These are phyloP conservation scores for Mizuhopecten yessoensis DNA, from an alignment of 1,140 invertebrate genomes.

Conservation along the genomic window DNA sequence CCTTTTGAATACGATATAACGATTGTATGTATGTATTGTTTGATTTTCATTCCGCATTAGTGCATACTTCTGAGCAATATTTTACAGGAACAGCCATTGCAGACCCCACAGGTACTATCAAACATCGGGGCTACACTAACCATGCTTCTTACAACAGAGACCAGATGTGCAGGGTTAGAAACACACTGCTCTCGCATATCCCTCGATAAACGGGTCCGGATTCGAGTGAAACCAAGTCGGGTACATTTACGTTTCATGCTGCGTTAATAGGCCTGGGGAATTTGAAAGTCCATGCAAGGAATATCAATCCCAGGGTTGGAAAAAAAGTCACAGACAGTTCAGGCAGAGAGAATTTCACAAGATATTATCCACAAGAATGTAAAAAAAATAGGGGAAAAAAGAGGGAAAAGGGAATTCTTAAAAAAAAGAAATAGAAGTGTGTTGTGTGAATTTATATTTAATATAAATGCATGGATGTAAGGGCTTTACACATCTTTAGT, in stretches of 20 bases:
- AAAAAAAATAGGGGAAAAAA: background rate
- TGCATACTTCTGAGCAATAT: background rate
- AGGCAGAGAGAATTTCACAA: background rate
- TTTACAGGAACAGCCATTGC: background rate
- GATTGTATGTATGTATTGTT: background rate
- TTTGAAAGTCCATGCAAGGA: conserved; percentile 31
- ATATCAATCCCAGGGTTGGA: background rate
- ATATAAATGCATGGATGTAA: too few species aligned
- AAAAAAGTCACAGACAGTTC: background rate
- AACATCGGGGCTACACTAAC: conserved; percentile 1
- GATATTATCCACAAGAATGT: background rate
- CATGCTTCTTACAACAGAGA: background rate
- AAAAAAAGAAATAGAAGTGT: background rate
- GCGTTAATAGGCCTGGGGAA: conserved; percentile 20
- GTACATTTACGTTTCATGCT: conserved; percentile 7
- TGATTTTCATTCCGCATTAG: background rate
- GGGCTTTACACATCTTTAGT: too few species aligned
- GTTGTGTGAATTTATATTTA: background rate
- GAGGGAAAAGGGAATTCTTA: background rate
- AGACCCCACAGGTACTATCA: background rate
- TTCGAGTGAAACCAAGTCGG: conserved; percentile 12
- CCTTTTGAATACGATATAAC: background rate
- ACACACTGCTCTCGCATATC: conserved; percentile 16
- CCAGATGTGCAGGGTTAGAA: conserved; percentile 37
- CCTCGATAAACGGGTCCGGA: conserved; percentile 27